Base-by-base conservation (phyloP, 1,140 invertebrate genomes). In the Drosophila ercepeae region DNA sequence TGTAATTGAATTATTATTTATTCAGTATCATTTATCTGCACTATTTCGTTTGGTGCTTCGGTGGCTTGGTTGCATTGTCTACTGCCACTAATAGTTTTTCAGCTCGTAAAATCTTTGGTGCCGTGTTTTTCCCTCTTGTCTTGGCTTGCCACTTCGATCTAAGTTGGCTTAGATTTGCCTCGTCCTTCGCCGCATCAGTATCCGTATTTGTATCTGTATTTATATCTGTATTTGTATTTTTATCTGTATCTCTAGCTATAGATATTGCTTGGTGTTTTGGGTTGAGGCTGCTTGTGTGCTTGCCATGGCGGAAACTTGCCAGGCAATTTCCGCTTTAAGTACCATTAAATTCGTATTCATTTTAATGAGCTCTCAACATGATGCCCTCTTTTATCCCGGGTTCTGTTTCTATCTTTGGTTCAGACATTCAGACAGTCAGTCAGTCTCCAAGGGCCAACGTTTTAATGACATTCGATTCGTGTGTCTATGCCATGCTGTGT, bases 281-380 rank as follows among this genome's bases (percentile, higher is more conserved):
- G 58, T 13, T 60, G 32, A 14, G 46, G 29, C 25, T 61, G 53
- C 42, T 88, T 69, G 69, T 88, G 67, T 78, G 78, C 83, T 58
- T 58, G 52, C 50, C 79, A 65, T 71, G 51, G 75, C 79, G 81
- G 82, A 89, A 89, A 86, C 88, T 89, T 89, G 61, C 75, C 88
- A 89, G 88, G 88, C 88, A 89, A 89, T 89, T 89, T 89, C 88
- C 88, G 88, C 81, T 89, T 89, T 86, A 89, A 89, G 88, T 89
- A 82, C 81, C 88, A 89, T 89, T 89, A 89, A 89, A 89, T 88
- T 89, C 88, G 88, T 76, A 89, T 90, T 82, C 81, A 75, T 88
- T 86, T 89, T 89, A 89, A 89, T 89, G 88, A 89, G 88, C 86
- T 89, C 88, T 89, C 86, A 89, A 89, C 88, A 90, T 89, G 86